A percentile compares a stretch with the other conserved stretches of the same genome.
These are phyloP conservation scores for Rissa tridactyla DNA, from an alignment of 2,113 vertebrate genomes.

Conservation along the genomic window DNA sequence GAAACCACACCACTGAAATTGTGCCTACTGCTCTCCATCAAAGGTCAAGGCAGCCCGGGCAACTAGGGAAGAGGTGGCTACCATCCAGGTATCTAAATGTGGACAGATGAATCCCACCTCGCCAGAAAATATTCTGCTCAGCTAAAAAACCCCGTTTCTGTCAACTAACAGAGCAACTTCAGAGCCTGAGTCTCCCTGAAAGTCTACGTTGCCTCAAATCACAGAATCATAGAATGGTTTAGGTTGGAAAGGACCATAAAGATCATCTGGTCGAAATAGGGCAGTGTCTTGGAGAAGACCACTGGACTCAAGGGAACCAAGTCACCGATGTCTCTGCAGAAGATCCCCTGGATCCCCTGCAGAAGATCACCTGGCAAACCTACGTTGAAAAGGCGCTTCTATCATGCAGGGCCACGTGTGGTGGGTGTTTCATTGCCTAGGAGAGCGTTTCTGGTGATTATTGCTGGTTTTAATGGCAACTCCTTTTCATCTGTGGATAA, in stretches of 20 bases:
- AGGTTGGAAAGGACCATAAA: not conserved
- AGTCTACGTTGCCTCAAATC: not conserved
- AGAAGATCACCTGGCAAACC: not conserved
- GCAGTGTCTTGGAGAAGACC: not conserved
- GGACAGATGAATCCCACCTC: not conserved
- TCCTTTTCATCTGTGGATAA: not conserved
- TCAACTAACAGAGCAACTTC: not conserved
- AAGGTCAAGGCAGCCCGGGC: not conserved
- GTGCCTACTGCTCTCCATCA: not conserved
- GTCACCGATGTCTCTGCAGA: not conserved
- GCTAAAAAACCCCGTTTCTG: not conserved
- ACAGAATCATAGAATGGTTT: not conserved
- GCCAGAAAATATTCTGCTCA: not conserved
- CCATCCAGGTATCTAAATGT: not conserved
- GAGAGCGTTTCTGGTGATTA: not conserved
- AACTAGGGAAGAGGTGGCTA: not conserved
- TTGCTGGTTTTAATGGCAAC: rapidly evolving
- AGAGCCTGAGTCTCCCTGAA: not conserved
- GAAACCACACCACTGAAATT: not conserved
- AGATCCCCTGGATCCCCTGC: not conserved
- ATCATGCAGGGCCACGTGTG: not conserved
- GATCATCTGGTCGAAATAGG: not conserved
- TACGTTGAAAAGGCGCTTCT: not conserved
- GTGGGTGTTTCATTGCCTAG: not conserved
- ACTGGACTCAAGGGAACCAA: not conserved